A percentile compares a stretch with the other conserved stretches of the same genome.
These are phyloP conservation scores for Struthidea cinerea DNA, from an alignment of 2,113 vertebrate species.

Conservation along the genomic window DNA sequence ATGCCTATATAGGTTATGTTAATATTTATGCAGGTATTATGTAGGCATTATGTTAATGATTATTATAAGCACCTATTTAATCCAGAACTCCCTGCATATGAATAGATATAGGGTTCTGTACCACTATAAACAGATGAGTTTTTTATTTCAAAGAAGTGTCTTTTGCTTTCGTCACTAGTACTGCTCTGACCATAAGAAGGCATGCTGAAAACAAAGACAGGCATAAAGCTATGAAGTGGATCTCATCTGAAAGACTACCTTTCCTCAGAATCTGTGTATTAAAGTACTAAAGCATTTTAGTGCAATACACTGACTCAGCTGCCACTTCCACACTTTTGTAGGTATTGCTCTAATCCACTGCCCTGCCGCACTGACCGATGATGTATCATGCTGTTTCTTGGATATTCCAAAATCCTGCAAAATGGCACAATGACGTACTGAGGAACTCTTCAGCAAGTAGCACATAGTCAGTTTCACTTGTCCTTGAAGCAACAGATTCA, in stretches of 20 bases:
- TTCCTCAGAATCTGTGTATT: neutral
- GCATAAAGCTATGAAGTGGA: neutral
- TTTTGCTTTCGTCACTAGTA: neutral
- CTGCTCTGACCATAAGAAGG: neutral
- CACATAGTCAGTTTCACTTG: neutral
- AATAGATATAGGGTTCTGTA: neutral
- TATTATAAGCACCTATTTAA: neutral
- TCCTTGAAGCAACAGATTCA: neutral
- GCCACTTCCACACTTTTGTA: neutral
- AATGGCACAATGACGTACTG: neutral
- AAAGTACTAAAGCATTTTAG: neutral
- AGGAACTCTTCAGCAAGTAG: neutral
- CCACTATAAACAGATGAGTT: neutral
- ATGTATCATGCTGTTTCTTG: neutral
- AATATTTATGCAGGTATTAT: neutral
- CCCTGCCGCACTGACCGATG: fast-evolving
- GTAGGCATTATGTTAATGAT: neutral
- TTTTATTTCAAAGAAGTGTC: neutral
- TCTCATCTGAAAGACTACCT: neutral
- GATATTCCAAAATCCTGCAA: neutral
- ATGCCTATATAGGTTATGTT: neutral
- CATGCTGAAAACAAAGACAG: neutral
- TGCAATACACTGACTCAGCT: neutral
- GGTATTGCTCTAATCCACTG: neutral
- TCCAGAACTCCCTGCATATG: neutral